A percentile compares a stretch with the other conserved stretches of the same genome.
Conservation (phyloP, 2,888 invertebrate genomes). For the Glaucopsyche alexis region DNA sequence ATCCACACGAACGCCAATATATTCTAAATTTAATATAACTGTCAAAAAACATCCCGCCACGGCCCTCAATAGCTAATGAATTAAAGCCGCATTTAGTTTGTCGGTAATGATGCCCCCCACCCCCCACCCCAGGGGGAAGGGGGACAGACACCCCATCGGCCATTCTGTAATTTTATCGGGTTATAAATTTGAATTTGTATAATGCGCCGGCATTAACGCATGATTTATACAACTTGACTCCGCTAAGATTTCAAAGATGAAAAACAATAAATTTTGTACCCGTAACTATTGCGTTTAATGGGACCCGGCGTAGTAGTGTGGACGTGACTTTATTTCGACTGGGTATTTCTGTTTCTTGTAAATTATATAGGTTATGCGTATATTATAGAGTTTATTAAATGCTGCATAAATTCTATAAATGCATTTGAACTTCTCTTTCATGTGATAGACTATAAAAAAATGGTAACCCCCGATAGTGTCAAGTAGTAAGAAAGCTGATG, state of each 20-base stretch:
- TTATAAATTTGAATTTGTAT: conserved; percentile 81
- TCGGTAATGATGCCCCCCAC: conserved; percentile 52
- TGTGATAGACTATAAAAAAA: background rate
- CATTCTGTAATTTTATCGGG: conserved; percentile 80
- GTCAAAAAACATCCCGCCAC: conserved; percentile 33
- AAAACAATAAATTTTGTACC: conserved; percentile 78
- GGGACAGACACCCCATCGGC: conserved; percentile 58
- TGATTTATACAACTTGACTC: conserved; percentile 80
- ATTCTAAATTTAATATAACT: conserved; percentile 32
- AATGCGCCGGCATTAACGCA: conserved; percentile 77
- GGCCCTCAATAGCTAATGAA: conserved; percentile 56
- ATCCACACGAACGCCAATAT: conserved; percentile 20
- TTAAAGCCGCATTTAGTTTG: conserved; percentile 70
- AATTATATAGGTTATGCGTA: background rate
- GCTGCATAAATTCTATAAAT: background rate
- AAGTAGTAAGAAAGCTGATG: too few species aligned
- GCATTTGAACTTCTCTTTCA: background rate
- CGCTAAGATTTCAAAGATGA: conserved; percentile 80
- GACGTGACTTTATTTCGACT: conserved; percentile 42
- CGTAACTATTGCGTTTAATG: conserved; percentile 77
- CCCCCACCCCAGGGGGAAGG: conserved; percentile 45
- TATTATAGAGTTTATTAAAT: background rate
- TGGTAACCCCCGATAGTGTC: too few species aligned
- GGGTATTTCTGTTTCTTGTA: conserved; percentile 1
- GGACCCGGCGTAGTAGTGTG: conserved; percentile 49